Evolutionary conservation across 2,888 invertebrate species (phyloP), one percentile per base, ranked within the genome.

Genomic region (Frankliniella intonsa): DNA sequence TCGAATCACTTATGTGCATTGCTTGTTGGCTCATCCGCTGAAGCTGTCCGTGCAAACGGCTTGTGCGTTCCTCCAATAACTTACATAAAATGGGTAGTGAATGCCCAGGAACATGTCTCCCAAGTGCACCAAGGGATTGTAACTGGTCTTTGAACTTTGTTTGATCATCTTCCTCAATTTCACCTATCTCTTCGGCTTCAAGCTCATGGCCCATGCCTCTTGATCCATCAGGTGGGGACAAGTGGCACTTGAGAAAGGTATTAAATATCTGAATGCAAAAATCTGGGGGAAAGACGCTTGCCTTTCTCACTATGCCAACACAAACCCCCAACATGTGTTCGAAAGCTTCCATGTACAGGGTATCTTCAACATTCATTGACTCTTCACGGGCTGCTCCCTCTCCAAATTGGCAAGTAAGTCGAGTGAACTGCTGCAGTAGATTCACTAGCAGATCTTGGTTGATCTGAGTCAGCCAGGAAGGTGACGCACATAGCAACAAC

Each of bases 151-250:
- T 90, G 86, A 90, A 94, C 85, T 90, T 91, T 38, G 90, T 89
- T 81, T 92, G 88, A 85, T 94, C 94, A 85, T 90, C 90, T 85
- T 93, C 92, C 86, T 93, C 93, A 49, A 88, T 88, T 83, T 92
- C 92, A 83, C 90, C 90, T 81, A 92, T 91, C 85, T 93, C 92
- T 83, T 90, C 90, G 9, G 87, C 88, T 76, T 89, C 88, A 27
- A 87, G 86, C 50, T 89, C 88, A 50, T 87, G 87, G 10, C 86
- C 86, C 82, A 90, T 90, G 8, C 90, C 88, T 84, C 94, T 89
- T 79, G 89, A 89, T 50, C 94, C 97, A 87, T 95, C 94, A 0
- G 97, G 97, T 0, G 95, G 93, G 11, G 94, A 93, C 83, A 97
- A 88, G 87, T 96, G 93, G 86, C 93, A 93, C 86, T 93, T 92